Evolutionary conservation across 2,113 vertebrate genomes (phyloP).

Genomic region (Syngnathoides biaculeatus): DNA sequence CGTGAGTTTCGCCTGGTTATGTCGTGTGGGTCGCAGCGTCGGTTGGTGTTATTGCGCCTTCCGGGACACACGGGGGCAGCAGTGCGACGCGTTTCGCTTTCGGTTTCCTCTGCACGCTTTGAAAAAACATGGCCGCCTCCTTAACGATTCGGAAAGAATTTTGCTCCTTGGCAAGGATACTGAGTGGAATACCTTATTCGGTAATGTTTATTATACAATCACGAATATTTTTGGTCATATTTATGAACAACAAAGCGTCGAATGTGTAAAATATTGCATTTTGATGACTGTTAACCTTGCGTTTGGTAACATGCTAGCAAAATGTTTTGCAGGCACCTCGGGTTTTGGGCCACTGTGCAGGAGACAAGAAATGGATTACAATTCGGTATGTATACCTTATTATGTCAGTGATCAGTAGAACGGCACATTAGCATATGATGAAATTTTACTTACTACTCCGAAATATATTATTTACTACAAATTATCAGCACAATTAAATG

Average conservation of each 20-base stretch:
- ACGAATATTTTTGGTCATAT: background rate
- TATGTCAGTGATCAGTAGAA: background rate
- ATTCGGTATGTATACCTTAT: conserved; percentile 29
- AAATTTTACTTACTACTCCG: background rate
- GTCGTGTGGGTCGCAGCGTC: background rate
- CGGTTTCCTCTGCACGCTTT: background rate
- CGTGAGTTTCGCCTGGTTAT: background rate
- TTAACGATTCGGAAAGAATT: conserved; percentile 26
- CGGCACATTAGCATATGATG: too few relatives aligned
- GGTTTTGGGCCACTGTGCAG: conserved; percentile 11
- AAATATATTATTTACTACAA: background rate
- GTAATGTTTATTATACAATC: conserved; percentile 42
- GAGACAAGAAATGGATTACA: conserved; percentile 20
- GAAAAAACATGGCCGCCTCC: conserved; percentile 64
- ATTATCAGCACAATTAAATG: background rate
- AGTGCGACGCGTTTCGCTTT: fast-evolving
- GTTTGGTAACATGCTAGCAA: background rate
- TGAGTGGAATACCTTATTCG: conserved; percentile 31
- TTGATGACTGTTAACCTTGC: conserved; percentile 4
- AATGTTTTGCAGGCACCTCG: conserved; percentile 27
- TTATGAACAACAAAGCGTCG: too few relatives aligned
- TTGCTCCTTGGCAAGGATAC: conserved; percentile 50
- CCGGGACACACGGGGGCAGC: conserved; percentile 39
- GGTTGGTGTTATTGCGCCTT: conserved; percentile 8
- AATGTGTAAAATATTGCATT: background rate